A percentile compares a stretch with the other conserved stretches of the same genome.
Conservation (phyloP, 2,797 vertebrate species). For the Cirrhinus mrigala region DNA sequence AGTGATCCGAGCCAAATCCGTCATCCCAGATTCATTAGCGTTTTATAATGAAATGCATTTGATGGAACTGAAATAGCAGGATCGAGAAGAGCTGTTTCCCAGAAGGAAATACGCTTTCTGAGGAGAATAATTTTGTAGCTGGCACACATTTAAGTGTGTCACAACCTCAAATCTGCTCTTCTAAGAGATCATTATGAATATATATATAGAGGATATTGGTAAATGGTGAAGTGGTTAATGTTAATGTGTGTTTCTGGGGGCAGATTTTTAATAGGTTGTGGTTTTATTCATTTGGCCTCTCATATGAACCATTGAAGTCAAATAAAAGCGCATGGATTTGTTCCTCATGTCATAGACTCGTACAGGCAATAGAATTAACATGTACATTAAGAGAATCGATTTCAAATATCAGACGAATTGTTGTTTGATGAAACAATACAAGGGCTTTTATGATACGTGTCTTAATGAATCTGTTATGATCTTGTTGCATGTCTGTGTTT, state of each 20-base stretch:
- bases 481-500: slow-evolving; percentile 86
- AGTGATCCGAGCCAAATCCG: slow-evolving; percentile 12
- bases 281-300: slow-evolving; percentile 57
- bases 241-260: not conserved
- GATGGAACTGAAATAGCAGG: slow-evolving; percentile 15
- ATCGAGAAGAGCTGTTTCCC: slow-evolving; percentile 6
- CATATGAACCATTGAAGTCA: slow-evolving; percentile 60
- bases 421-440: slow-evolving; percentile 75
- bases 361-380: slow-evolving; percentile 50
- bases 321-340: slow-evolving; percentile 19
- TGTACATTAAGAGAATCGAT: slow-evolving; percentile 37
- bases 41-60: not conserved
- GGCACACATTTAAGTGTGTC: slow-evolving; percentile 48
- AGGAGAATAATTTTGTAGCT: slow-evolving; percentile 10
- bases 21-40: slow-evolving; percentile 43
- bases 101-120: slow-evolving; percentile 7
- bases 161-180: slow-evolving; percentile 21
- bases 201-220: not conserved
- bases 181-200: not conserved
- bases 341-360: slow-evolving; percentile 22
- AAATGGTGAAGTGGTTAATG: not conserved
- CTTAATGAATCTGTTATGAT: slow-evolving; percentile 83
- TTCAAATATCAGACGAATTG: slow-evolving; percentile 40
- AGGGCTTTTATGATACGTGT: slow-evolving; percentile 81
- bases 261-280: slow-evolving; percentile 61